Base-by-base conservation (phyloP, 2,888 invertebrate genomes). In the Drosophila buzzatii region DNA sequence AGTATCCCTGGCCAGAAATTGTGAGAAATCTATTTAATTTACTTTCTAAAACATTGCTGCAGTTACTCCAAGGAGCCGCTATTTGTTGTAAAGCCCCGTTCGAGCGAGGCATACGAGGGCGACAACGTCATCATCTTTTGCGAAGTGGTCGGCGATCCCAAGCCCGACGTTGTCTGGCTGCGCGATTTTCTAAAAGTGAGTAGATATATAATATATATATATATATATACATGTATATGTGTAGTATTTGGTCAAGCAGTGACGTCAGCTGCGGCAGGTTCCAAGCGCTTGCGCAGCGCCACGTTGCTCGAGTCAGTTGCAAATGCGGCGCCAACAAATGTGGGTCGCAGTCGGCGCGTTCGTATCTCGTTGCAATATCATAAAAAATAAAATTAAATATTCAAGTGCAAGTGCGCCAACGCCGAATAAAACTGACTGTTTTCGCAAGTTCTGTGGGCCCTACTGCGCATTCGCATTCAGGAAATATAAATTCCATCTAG, bases 131-230 rank as follows among this genome's bases (percentile, higher is more conserved):
- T 97, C 60, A 97, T 98, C 77, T 94, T 95, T 70, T 98, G 98
- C 87, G 97, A 98, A 92, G 97, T 98, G 23, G 95, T 97, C 42
- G 98, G 97, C 1, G 97, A 97, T 93, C 98, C 98, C 0, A 96
- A 97, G 90, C 97, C 98, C 27, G 96, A 97, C 82, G 97, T 98
- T 18, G 95, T 96, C 79, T 98, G 98, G 98, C 94, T 97, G 3
- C 94, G 98, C 83, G 98, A 98, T 92, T 97, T 97, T 93, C 94
- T 97, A 37, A 97, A 96, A 95, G 97, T 97, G 94, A 94, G 94
- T 90, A 59, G n/a, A 31, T 18, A 20, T 9, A 35, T 6, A 27
- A 12, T n/a, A n/a, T 90, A 58, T 23, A 39, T n/a, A 18, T 4
- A 45, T 3, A 33, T 31, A 20, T 44, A 41, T 9, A 20, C 6